Conservation (phyloP, 2,113 vertebrate species). For the Halcyon senegalensis region DNA sequence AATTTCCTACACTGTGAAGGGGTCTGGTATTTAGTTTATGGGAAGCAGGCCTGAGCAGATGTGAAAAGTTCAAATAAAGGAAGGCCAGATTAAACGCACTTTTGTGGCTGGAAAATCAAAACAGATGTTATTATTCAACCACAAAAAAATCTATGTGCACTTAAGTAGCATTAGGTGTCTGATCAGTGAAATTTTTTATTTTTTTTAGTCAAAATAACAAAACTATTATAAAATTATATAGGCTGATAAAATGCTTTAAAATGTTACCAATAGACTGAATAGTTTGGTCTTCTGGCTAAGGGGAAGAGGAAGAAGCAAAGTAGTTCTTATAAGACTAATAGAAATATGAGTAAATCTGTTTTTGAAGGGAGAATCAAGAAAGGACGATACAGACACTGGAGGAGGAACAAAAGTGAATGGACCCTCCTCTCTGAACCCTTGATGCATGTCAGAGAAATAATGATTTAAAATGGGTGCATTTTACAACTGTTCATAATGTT, state of each 20-base stretch:
- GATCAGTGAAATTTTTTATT: conserved; percentile 46
- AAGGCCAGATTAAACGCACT: conserved; percentile 83
- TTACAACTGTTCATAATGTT: not conserved
- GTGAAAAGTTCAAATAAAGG: conserved; percentile 86
- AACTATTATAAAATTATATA: conserved; percentile 60
- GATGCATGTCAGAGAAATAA: not conserved
- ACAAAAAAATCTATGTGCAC: conserved; percentile 73
- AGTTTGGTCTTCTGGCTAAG: not conserved
- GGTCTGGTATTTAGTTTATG: conserved; percentile 80
- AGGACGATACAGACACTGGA: not conserved
- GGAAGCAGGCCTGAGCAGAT: conserved; percentile 80
- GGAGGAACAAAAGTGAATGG: rapidly evolving
- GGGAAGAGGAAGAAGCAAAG: not conserved
- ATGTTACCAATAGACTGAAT: not conserved
- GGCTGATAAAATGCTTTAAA: conserved; percentile 46
- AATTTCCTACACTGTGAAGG: conserved; percentile 75
- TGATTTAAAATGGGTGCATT: not conserved
- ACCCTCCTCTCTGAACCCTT: not conserved
- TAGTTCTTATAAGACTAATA: not conserved
- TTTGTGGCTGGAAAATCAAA: conserved; percentile 81
- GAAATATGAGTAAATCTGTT: not conserved
- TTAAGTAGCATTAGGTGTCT: conserved; percentile 79
- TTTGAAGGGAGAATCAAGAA: not conserved
- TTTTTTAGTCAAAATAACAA: conserved; percentile 69
- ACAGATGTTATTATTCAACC: conserved; percentile 84